These are phyloP conservation scores for Xyrauchen texanus DNA, from an alignment of 2,113 vertebrate species.

Conservation along the genomic window DNA sequence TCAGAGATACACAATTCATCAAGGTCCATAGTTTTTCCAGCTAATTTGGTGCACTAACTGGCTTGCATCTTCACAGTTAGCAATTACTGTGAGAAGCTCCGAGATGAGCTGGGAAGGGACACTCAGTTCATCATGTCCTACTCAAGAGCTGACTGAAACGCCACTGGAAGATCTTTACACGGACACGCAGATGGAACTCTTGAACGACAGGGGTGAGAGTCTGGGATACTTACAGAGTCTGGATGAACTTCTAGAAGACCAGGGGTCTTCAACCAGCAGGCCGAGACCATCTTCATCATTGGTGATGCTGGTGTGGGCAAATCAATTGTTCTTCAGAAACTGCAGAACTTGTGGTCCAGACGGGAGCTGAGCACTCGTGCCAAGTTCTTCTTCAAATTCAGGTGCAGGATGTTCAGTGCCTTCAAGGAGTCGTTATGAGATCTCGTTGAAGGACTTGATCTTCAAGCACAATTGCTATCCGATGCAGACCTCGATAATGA, in stretches of 20 bases:
- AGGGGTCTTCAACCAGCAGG: constrained; percentile 81
- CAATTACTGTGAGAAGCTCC: constrained; percentile 84
- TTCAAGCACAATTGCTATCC: constrained; percentile 93
- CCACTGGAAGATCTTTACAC: constrained; percentile 86
- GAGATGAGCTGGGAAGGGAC: constrained; percentile 82
- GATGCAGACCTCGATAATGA: constrained; percentile 82
- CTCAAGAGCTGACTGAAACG: constrained; percentile 84
- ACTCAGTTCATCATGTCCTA: constrained; percentile 87
- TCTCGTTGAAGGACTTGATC: constrained; percentile 87
- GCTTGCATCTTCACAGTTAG: constrained; percentile 75
- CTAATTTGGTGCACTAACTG: background rate
- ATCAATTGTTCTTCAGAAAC: constrained; percentile 88
- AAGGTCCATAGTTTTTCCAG: too few relatives aligned
- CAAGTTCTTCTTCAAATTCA: constrained; percentile 90
- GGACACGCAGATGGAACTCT: constrained; percentile 82
- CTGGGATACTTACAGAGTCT: constrained; percentile 74
- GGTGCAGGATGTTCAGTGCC: constrained; percentile 87
- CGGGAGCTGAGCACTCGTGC: constrained; percentile 70
- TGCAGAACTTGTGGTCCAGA: constrained; percentile 89
- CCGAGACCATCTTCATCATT: constrained; percentile 82
- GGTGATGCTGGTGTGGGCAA: constrained; percentile 94
- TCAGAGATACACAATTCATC: too few relatives aligned
- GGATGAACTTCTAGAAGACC: constrained; percentile 78
- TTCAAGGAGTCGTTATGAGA: constrained; percentile 78
- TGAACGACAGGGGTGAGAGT: constrained; percentile 80